Evolutionary conservation across 2,113 vertebrate species (phyloP).

Genomic region (Panthera tigris): DNA sequence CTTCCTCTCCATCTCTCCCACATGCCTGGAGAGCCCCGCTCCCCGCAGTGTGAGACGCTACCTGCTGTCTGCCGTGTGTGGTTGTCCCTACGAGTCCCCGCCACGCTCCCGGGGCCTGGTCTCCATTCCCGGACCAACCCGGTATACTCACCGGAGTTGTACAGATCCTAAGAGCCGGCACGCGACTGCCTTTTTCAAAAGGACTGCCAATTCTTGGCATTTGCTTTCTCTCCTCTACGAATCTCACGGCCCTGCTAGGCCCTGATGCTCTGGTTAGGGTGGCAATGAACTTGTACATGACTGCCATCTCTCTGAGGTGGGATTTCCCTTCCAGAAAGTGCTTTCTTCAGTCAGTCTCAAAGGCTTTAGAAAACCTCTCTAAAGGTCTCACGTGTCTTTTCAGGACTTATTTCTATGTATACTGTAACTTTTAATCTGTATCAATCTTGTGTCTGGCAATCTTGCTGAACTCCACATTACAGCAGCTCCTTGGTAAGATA

Average conservation of each 20-base stretch:
- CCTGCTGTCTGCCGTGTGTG: not conserved
- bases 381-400: not conserved
- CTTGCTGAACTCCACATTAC: accelerated
- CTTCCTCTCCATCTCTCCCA: no score
- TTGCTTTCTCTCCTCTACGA: not conserved
- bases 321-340: not conserved
- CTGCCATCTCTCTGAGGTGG: accelerated
- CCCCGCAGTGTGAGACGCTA: accelerated
- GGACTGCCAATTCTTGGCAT: not conserved
- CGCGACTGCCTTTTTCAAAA: not conserved
- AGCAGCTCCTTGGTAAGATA: no score
- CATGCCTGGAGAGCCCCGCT: no score
- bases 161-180: accelerated
- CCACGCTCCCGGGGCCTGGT: not conserved
- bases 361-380: not conserved
- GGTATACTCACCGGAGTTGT: no score
- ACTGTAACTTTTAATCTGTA: not conserved
- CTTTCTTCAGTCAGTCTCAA: not conserved
- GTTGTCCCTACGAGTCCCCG: not conserved
- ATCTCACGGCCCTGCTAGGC: accelerated
- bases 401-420: not conserved
- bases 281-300: accelerated
- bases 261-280: accelerated
- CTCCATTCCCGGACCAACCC: not conserved
- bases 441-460: no score